Evolutionary conservation across 2,113 vertebrate genomes (phyloP).

Genomic region (Ctenomys sociabilis): DNA sequence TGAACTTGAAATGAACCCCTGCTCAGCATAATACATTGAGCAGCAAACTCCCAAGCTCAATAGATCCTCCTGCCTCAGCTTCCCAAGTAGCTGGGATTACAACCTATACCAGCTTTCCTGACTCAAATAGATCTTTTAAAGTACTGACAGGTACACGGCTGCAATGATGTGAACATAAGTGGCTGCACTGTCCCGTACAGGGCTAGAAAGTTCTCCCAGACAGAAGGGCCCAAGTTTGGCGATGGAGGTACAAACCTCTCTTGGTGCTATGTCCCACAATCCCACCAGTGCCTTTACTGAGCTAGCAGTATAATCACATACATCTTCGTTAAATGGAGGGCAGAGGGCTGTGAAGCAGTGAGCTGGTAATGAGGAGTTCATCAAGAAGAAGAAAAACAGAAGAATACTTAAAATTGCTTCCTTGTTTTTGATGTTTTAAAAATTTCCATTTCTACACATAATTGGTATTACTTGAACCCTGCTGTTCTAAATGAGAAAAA

Average conservation of each 20-base stretch:
- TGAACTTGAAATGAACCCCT: accelerated
- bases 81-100: background rate
- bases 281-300: background rate
- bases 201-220: background rate
- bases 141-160: background rate
- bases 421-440: conserved; percentile 49
- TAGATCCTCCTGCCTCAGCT: background rate
- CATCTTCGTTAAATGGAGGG: background rate
- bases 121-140: conserved; percentile 30
- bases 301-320: background rate
- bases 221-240: background rate
- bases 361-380: background rate
- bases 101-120: background rate
- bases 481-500: conserved; percentile 72
- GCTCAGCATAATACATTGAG: too few relatives aligned
- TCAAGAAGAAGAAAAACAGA: conserved; percentile 58
- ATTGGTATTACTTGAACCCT: conserved; percentile 55
- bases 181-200: background rate
- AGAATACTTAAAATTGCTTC: conserved; percentile 56
- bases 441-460: conserved; percentile 69
- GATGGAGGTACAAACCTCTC: conserved; percentile 2
- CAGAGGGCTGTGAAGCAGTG: background rate
- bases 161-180: background rate
- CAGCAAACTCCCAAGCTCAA: background rate
- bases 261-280: background rate